A percentile compares a stretch with the other conserved stretches of the same genome.
phyloP scores from a whole-genome alignment of 1,140 invertebrate genomes.

The Mya arenaria region DNA sequence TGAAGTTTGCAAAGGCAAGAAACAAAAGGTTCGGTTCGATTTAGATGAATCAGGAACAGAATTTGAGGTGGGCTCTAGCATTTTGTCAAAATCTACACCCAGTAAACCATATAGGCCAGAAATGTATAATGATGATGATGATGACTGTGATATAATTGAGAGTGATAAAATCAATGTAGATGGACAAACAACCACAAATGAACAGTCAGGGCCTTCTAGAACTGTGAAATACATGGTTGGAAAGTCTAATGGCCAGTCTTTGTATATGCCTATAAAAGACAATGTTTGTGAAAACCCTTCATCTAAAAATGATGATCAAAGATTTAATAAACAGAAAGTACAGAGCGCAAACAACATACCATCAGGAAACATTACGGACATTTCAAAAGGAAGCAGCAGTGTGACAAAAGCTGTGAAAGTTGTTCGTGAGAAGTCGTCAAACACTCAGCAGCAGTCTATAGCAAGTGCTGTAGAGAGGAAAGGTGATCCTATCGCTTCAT shows the following conservation, averaged over 20 bases:
- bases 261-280: neutral
- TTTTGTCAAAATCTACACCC: too few species aligned
- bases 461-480: neutral
- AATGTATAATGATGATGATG: slow-evolving; percentile 52
- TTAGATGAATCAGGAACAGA: too few species aligned
- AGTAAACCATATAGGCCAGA: slow-evolving; percentile 61
- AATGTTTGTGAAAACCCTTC: too few species aligned
- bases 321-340: too few species aligned
- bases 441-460: neutral
- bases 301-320: too few species aligned
- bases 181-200: neutral
- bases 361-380: too few species aligned
- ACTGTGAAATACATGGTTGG: slow-evolving; percentile 50
- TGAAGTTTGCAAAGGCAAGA: slow-evolving; percentile 23
- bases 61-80: too few species aligned
- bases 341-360: too few species aligned
- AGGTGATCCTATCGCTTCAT: slow-evolving; percentile 36
- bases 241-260: slow-evolving; percentile 10
- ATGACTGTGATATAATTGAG: slow-evolving; percentile 25
- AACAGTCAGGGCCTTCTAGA: slow-evolving; percentile 19
- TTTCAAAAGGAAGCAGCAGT: neutral
- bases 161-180: slow-evolving; percentile 22
- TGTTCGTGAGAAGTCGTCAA: slow-evolving; percentile 3
- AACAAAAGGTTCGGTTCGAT: slow-evolving; percentile 68
- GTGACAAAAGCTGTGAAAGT: slow-evolving; percentile 25